Base-by-base conservation (phyloP, 2,797 vertebrate species). In the Philypnodon macrostomus region DNA sequence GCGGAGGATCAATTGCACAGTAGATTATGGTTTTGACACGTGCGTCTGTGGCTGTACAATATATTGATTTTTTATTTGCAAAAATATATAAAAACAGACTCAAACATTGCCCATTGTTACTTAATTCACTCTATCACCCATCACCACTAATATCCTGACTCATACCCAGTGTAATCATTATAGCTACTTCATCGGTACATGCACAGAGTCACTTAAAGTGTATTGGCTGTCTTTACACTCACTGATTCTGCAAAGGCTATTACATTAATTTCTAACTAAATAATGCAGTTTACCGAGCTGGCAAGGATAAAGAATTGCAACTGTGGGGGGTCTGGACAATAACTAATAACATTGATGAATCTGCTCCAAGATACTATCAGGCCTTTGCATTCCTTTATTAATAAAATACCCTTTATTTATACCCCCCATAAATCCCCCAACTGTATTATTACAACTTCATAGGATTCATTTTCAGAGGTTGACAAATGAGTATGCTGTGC, bases 211-310 rank as follows among this genome's bases (percentile, higher is more conserved):
- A 73, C 74, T 84, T 69, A 70, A 59, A 53, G 47, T 51, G 49
- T 51, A 58, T 34, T n/a, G n/a, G n/a, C n/a, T n/a, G n/a, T n/a
- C n/a, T n/a, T 34, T 45, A 52, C 16, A 26, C 66, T 45, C 57
- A 37, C 60, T 54, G 67, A 60, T 62, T 54, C 51, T 59, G 79
- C 64, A 73, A 59, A 55, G 47, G 39, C 59, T 84, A 85, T 87
- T 58, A 84, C 65, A 64, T 68, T 58, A 24, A 42, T 71, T 72
- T 73, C 77, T 80, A 75, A 81, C 80, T 83, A 81, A 89, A 88
- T 84, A 82, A 87, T 80, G 80, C 75, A 81, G 81, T 85, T 88
- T 85, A 85, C 75, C 5, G 48, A 73, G 73, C 85, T 80, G 80
- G 81, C 79, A 81, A 69, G 65, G 63, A 87, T 86, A 86, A 88